phyloP scores from a whole-genome alignment of 1,140 invertebrate species.

The Notospermus geniculatus region DNA sequence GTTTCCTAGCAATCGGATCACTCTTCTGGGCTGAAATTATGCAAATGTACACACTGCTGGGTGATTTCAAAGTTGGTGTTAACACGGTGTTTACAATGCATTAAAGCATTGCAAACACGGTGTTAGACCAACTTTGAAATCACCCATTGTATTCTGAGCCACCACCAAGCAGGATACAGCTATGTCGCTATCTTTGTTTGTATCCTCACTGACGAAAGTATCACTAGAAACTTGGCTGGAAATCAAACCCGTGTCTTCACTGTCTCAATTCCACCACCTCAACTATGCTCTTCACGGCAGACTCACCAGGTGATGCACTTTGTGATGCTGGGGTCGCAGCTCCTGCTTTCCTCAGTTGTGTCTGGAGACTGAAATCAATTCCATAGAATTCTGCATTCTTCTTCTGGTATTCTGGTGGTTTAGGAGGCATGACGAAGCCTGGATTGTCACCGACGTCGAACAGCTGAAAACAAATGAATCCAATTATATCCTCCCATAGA shows the following conservation, averaged over 20 bases:
- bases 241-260: not conserved
- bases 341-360: slow-evolving; percentile 85
- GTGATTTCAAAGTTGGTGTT: too few relatives aligned
- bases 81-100: too few relatives aligned
- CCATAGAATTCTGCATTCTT: slow-evolving; percentile 92
- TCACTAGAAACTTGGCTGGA: too few relatives aligned
- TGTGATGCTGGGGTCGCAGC: slow-evolving; percentile 70
- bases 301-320: slow-evolving; percentile 38
- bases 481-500: too few relatives aligned
- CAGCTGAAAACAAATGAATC: slow-evolving; percentile 59
- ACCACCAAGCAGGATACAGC: too few relatives aligned
- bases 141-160: too few relatives aligned
- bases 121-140: too few relatives aligned
- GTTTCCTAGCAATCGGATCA: slow-evolving; percentile 90
- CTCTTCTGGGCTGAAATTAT: slow-evolving; percentile 59
- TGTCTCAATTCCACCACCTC: not conserved
- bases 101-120: too few relatives aligned
- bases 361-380: slow-evolving; percentile 97
- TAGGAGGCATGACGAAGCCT: slow-evolving; percentile 96
- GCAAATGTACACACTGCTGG: not conserved
- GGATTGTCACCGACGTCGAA: slow-evolving; percentile 92
- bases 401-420: slow-evolving; percentile 69
- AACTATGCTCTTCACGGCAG: not conserved
- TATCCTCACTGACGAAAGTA: too few relatives aligned
- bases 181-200: too few relatives aligned